These are phyloP conservation scores for Perognathus longimembris DNA, from an alignment of 2,113 vertebrate species.

Conservation along the genomic window DNA sequence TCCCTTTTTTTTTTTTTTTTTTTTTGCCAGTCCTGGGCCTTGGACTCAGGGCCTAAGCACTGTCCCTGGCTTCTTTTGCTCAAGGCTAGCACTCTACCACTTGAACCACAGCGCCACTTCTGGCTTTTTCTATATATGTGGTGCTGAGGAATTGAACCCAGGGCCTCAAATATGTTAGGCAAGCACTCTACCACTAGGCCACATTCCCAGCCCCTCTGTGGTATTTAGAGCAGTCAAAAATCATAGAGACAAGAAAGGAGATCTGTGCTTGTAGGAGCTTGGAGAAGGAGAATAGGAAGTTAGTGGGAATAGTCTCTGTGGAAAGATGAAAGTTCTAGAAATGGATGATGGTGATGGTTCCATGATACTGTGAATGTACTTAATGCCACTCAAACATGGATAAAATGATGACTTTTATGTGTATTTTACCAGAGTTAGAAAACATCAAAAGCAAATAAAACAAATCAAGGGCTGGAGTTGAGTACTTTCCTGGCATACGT, in stretches of 20 bases:
- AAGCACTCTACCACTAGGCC: no score
- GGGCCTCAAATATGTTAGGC: no score
- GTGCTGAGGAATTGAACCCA: no score
- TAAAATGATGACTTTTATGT: not conserved
- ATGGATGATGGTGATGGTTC: not conserved
- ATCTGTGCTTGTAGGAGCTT: not conserved
- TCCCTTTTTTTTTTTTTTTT: not conserved
- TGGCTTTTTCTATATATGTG: no score
- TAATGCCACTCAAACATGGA: not conserved
- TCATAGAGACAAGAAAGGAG: not conserved
- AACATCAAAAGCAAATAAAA: not conserved
- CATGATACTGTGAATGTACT: not conserved
- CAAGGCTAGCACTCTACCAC: no score
- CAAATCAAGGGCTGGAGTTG: no score
- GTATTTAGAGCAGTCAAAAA: not conserved
- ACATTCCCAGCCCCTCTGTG: no score
- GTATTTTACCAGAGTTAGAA: not conserved
- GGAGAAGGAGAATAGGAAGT: no score
- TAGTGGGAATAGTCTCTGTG: not conserved
- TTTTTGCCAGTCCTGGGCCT: no score
- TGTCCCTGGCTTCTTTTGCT: no score
- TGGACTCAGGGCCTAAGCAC: no score
- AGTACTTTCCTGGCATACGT: not conserved
- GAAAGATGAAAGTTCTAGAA: conserved; percentile 10
- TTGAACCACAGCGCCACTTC: no score